phyloP scores from a whole-genome alignment of 2,113 vertebrate genomes.

The Hippocampus abdominalis region DNA sequence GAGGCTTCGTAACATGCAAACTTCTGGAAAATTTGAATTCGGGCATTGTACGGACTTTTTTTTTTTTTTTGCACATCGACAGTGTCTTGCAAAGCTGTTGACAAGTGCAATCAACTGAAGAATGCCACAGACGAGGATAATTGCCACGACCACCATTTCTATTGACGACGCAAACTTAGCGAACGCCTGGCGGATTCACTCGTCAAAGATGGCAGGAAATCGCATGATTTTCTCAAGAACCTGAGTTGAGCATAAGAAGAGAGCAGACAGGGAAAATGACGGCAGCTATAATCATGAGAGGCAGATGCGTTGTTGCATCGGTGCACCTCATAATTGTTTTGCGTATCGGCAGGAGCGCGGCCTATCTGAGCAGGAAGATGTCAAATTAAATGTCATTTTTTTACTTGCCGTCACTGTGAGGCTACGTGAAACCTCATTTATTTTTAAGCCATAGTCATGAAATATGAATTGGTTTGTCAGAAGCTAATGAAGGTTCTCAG shows the following conservation, averaged over 20 bases:
- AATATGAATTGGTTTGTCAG: neutral
- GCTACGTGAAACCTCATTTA: neutral
- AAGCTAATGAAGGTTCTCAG: neutral
- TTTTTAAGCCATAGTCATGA: neutral
- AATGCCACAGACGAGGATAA: constrained; percentile 18
- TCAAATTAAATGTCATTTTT: neutral
- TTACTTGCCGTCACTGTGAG: neutral
- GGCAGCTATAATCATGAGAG: constrained; percentile 11
- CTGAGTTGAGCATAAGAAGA: constrained; percentile 44
- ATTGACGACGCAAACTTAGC: neutral
- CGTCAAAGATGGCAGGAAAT: constrained; percentile 45
- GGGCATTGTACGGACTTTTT: constrained; percentile 5
- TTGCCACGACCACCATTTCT: neutral
- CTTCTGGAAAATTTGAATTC: constrained; percentile 46
- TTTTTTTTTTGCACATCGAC: neutral
- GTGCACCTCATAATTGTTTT: constrained; percentile 18
- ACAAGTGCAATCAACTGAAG: constrained; percentile 10
- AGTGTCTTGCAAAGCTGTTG: neutral
- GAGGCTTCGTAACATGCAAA: constrained; percentile 30
- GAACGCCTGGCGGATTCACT: constrained; percentile 3
- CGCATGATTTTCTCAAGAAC: constrained; percentile 34
- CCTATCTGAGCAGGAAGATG: neutral
- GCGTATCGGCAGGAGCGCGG: neutral
- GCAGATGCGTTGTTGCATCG: constrained; percentile 7
- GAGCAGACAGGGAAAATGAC: constrained; percentile 31